These are phyloP conservation scores for Crypturellus undulatus DNA, from an alignment of 2,113 vertebrate species.

Conservation along the genomic window DNA sequence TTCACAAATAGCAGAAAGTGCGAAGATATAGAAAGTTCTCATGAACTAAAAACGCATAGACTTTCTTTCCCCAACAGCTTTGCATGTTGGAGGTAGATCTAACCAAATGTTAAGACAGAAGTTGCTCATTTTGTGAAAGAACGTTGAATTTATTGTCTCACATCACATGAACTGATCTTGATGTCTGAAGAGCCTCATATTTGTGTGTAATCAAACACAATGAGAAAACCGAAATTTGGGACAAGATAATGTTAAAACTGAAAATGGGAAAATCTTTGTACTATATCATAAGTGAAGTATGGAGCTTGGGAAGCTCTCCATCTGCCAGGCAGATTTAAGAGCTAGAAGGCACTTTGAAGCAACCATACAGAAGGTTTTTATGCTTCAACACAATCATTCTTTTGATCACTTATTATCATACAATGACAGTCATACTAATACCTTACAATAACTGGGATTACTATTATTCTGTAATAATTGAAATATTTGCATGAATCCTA, in stretches of 20 bases:
- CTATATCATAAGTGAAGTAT: fast-evolving
- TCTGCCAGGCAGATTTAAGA: neutral
- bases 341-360: neutral
- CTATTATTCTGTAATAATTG: neutral
- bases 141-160: neutral
- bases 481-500: neutral
- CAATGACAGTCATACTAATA: neutral
- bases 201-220: neutral
- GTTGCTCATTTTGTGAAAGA: neutral
- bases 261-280: neutral
- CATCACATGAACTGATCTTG: neutral
- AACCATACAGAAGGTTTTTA: neutral
- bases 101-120: neutral
- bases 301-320: neutral
- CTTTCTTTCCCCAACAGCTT: neutral
- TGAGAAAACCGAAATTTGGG: neutral
- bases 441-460: neutral
- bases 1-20: neutral
- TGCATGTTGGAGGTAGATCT: neutral
- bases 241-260: neutral
- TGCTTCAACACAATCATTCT: neutral
- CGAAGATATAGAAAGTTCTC: neutral
- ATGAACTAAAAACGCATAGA: neutral
- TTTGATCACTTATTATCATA: neutral
- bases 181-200: neutral